These are phyloP conservation scores for Phortica variegata DNA, from an alignment of 1,140 invertebrate genomes.

Conservation along the genomic window DNA sequence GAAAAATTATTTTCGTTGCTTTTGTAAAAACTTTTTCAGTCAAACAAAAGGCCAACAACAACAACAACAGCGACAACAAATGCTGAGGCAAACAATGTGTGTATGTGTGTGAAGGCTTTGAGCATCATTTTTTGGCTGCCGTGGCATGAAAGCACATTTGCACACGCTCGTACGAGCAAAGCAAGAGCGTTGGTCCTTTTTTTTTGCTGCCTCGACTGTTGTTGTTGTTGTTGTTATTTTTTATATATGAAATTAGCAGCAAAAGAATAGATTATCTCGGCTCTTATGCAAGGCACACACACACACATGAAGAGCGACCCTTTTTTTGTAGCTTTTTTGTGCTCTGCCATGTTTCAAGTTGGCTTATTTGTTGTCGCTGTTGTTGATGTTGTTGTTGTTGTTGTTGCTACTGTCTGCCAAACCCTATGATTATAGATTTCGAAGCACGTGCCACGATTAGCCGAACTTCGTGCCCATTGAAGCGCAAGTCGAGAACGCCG, in stretches of 20 bases:
- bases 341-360: background rate
- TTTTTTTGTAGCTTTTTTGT: slow-evolving; percentile 14
- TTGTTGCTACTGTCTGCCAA: slow-evolving; percentile 10
- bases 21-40: slow-evolving; percentile 36
- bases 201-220: slow-evolving; percentile 28
- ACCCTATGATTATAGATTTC: slow-evolving; percentile 48
- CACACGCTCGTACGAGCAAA: slow-evolving; percentile 35
- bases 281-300: slow-evolving; percentile 21
- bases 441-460: slow-evolving; percentile 52
- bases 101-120: too few species aligned
- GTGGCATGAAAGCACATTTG: slow-evolving; percentile 33
- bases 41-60: slow-evolving; percentile 37
- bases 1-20: slow-evolving; percentile 31
- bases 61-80: too few species aligned
- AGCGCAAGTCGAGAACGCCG: slow-evolving; percentile 37
- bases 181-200: slow-evolving; percentile 44
- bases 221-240: slow-evolving; percentile 17
- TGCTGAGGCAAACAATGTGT: too few species aligned
- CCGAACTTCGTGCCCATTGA: slow-evolving; percentile 36
- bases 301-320: slow-evolving; percentile 16
- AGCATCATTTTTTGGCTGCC: too few species aligned
- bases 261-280: slow-evolving; percentile 49
- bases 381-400: slow-evolving; percentile 9
- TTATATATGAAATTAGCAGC: slow-evolving; percentile 39
- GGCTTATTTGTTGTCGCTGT: slow-evolving; percentile 13